phyloP scores from a whole-genome alignment of 35 echinoderm and acorn worm genomes.

The Diadema setosum region DNA sequence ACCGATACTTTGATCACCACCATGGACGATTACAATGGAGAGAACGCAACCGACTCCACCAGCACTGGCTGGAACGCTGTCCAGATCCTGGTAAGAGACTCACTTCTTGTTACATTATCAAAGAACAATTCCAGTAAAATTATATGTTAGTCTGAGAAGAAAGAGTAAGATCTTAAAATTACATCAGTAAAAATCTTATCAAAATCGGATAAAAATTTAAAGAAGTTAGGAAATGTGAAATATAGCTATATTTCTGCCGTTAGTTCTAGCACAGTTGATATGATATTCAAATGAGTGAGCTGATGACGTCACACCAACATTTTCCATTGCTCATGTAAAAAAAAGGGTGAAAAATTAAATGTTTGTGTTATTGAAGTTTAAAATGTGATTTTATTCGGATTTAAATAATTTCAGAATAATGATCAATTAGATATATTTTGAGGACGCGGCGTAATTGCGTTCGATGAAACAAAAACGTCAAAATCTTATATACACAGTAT shows the following conservation, averaged over 20 bases:
- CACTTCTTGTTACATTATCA: not conserved
- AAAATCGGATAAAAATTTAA: not conserved
- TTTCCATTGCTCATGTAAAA: no score
- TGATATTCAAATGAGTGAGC: no score
- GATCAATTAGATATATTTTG: no score
- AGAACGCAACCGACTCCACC: not conserved
- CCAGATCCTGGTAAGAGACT: slow-evolving; percentile 47
- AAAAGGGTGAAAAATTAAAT: no score
- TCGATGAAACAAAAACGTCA: no score
- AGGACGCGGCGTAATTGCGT: no score
- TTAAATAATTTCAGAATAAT: no score
- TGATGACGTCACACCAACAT: no score
- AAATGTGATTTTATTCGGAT: no score
- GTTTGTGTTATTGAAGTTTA: no score
- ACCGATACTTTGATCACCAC: not conserved
- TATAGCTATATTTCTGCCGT: not conserved
- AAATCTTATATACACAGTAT: no score
- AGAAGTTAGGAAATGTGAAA: not conserved
- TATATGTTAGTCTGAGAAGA: not conserved
- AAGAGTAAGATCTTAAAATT: not conserved
- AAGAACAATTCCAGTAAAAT: not conserved
- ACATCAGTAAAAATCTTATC: not conserved
- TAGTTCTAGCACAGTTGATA: not conserved
- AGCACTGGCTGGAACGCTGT: slow-evolving; percentile 67
- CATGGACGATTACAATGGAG: slow-evolving; percentile 39